Base-by-base conservation (phyloP, 1,140 invertebrate species). In the Neodiprion lecontei region DNA sequence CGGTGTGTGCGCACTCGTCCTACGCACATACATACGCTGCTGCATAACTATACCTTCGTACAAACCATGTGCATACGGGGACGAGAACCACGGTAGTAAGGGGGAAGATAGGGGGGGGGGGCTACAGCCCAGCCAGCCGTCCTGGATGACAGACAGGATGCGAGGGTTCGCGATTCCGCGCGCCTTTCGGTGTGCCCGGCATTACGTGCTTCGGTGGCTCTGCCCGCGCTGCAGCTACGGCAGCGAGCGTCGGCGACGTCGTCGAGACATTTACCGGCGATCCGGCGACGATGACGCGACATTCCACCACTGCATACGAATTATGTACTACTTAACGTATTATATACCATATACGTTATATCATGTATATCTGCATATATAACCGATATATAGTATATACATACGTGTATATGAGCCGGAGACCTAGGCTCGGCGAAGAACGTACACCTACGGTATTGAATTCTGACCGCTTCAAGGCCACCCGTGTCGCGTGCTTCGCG, bases 231-330 rank as follows among this genome's bases (percentile, higher is more conserved):
- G 53, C 53, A 61, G 53, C 11, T 61, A 61, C 67, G 48, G 17
- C 40, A 66, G 72, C 48, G 40, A 12, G 48, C 49, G 71, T 72
- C 47, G 50, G 67, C 70, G 66, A 70, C 71, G 28, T 40, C 69
- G 76, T n/a, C 48, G 48, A 11, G 48, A 50, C 28, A 40, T 40
- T 40, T 40, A 40, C 28, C 28, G 73, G 40, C 49, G n/a, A 28
- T 48, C 21, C 65, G 61, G 68, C 7, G 67, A 74, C 9, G 73
- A 28, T 14, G 49, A 47, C n/a, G 70, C 12, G 28, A 40, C 28
- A 40, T 40, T 40, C 28, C 28, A 5, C 28, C 28, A 40, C 28
- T 40, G 28, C 28, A 40, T 40, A 40, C 28, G 28, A 5, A 40
- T 40, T 40, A 40, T 40, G 5, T 40, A 40, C 28, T 40, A 40